phyloP scores from a whole-genome alignment of 2,113 vertebrate genomes.

The Ceyx margarethae region DNA sequence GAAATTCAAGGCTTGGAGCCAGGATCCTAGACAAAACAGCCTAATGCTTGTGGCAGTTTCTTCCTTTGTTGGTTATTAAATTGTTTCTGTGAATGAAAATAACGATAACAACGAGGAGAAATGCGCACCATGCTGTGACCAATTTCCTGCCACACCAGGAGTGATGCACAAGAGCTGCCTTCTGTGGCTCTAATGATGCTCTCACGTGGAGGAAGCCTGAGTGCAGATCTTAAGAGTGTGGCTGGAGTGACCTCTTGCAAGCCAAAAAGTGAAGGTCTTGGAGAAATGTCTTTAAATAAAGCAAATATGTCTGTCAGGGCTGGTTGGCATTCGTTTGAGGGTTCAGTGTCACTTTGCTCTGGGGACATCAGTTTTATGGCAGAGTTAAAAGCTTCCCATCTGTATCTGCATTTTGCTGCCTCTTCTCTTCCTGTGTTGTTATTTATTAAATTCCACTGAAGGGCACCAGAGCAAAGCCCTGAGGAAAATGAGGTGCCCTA shows the following conservation, averaged over 20 bases:
- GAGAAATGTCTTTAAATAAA: background rate
- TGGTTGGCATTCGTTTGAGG: background rate
- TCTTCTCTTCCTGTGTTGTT: background rate
- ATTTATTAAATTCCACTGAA: background rate
- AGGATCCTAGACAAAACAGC: slow-evolving; percentile 37
- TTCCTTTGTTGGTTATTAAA: slow-evolving; percentile 49
- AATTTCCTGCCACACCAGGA: slow-evolving; percentile 18
- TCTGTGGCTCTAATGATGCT: background rate
- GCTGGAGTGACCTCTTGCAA: background rate
- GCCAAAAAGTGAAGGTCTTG: background rate
- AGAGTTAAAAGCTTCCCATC: background rate
- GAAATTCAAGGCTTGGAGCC: slow-evolving; percentile 18
- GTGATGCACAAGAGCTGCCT: background rate
- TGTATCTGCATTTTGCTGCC: background rate
- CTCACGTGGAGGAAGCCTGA: background rate
- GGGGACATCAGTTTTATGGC: background rate
- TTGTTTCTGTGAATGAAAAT: slow-evolving; percentile 46
- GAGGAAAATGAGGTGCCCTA: background rate
- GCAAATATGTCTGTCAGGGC: background rate
- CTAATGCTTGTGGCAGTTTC: background rate
- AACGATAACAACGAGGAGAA: background rate
- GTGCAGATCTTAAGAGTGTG: background rate
- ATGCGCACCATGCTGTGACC: background rate
- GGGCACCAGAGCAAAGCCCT: background rate
- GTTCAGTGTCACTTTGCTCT: background rate